phyloP scores from a whole-genome alignment of 2,113 vertebrate species.

The Ardeotis arabs region DNA sequence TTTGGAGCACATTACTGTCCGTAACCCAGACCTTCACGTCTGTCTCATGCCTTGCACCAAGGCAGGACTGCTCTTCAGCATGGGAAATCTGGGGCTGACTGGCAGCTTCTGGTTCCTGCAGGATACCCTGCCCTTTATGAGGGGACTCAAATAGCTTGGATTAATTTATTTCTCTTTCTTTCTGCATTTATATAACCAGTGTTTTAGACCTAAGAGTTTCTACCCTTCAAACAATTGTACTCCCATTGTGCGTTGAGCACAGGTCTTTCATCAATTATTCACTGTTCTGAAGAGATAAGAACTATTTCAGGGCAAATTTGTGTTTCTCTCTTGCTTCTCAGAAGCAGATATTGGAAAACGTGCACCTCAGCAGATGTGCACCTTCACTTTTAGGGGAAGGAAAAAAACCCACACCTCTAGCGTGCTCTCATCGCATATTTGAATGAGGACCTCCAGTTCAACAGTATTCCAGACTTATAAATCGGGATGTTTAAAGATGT shows the following conservation, averaged over 20 bases:
- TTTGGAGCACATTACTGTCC: background rate
- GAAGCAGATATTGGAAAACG: background rate
- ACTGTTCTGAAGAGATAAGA: background rate
- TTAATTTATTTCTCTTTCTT: background rate
- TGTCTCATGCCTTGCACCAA: accelerated
- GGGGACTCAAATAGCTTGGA: background rate
- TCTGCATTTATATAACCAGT: background rate
- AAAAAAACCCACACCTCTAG: background rate
- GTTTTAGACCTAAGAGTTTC: background rate
- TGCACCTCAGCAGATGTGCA: background rate
- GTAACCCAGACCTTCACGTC: no score
- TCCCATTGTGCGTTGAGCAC: background rate
- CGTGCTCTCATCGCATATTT: background rate
- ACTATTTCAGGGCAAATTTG: background rate
- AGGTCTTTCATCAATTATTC: background rate
- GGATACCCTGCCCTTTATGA: background rate
- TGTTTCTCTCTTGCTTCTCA: background rate
- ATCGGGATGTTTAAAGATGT: background rate
- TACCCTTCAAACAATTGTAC: background rate
- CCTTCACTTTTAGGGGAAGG: accelerated
- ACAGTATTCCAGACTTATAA: background rate
- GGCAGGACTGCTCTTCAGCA: background rate
- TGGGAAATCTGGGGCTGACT: background rate
- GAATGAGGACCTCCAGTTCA: background rate
- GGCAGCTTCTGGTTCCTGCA: background rate